A percentile compares a stretch with the other conserved stretches of the same genome.
Evolutionary conservation across 2,888 invertebrate species (phyloP).

Genomic region (Tetanocera ferruginea): DNA sequence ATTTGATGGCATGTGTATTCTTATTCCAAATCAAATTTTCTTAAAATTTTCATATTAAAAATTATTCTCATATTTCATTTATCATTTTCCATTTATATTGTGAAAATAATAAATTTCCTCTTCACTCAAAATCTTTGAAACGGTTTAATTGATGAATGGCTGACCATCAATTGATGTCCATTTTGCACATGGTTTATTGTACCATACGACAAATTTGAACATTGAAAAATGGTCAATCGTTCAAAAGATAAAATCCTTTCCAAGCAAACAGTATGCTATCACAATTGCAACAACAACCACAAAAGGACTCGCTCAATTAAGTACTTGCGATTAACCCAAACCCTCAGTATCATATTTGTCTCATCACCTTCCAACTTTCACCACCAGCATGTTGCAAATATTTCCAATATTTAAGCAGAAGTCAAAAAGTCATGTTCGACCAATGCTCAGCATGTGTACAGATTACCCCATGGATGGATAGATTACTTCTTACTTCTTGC

Average conservation of each 20-base stretch:
- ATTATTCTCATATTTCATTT: too few species aligned
- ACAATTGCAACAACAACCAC: background rate
- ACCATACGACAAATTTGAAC: background rate
- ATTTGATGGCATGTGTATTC: too few species aligned
- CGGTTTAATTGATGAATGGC: slow-evolving; percentile 43
- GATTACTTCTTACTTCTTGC: background rate
- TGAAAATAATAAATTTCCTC: too few species aligned
- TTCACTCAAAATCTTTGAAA: too few species aligned
- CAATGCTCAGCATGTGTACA: slow-evolving; percentile 23
- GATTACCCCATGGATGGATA: background rate
- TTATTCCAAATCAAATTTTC: too few species aligned
- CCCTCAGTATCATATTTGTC: background rate
- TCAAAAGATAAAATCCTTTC: background rate
- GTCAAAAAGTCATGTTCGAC: slow-evolving; percentile 43
- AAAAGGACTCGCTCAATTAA: background rate
- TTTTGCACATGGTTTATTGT: slow-evolving; percentile 24
- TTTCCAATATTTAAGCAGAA: slow-evolving; percentile 40
- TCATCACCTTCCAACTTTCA: background rate
- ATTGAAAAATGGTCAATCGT: slow-evolving; percentile 17
- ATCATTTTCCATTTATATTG: too few species aligned
- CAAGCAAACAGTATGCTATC: background rate
- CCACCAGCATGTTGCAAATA: slow-evolving; percentile 36
- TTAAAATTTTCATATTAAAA: too few species aligned
- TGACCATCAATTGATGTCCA: slow-evolving; percentile 50
- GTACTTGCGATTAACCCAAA: background rate